Base-by-base conservation (phyloP, 2,888 invertebrate genomes). In the Listrodromus nycthemerus region DNA sequence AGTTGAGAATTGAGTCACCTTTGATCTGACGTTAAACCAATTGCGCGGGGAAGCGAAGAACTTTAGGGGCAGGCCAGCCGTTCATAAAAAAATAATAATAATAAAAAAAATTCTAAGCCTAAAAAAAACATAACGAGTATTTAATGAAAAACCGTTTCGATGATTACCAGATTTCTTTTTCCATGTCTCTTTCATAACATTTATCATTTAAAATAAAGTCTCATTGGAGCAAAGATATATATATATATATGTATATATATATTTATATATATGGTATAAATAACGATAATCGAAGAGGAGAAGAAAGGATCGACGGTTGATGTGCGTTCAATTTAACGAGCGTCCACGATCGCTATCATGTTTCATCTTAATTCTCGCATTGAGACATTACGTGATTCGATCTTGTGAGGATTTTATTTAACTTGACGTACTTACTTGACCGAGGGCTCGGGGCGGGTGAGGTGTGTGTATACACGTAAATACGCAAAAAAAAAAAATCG, bases 1-100 rank as follows among this genome's bases (percentile, higher is more conserved):
- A 93, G 93, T 93, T 93, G 91, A 93, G 93, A 92, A 92, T 93
- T 93, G 92, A 93, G 89, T 93, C 93, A 93, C 92, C 92, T 92
- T 92, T 91, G 89, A 92, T 91, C 89, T 91, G 90, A 92, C 88
- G 89, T 89, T 89, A 85, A 88, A 91, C 91, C 90, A 92, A 84
- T 93, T 93, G 92, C 93, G 92, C 93, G 92, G 93, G 93, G 93
- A 93, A 93, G 93, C 92, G 91, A 92, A 92, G 92, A 91, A 91
- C 78, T 89, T 92, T 61, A 61, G 91, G 93, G 93, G 86, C 92
- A 93, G 92, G 93, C 93, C 93, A 93, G 93, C 93, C 92, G 93
- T 91, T 92, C 79, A 73, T 69, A 82, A 82, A 63, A 50, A 55
- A 61, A 65, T n/a, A 52, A 81, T 63, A 74, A n/a, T n/a, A 84